Evolutionary conservation across 2,797 vertebrate species (phyloP).

Genomic region (Gobionotothen gibberifrons): DNA sequence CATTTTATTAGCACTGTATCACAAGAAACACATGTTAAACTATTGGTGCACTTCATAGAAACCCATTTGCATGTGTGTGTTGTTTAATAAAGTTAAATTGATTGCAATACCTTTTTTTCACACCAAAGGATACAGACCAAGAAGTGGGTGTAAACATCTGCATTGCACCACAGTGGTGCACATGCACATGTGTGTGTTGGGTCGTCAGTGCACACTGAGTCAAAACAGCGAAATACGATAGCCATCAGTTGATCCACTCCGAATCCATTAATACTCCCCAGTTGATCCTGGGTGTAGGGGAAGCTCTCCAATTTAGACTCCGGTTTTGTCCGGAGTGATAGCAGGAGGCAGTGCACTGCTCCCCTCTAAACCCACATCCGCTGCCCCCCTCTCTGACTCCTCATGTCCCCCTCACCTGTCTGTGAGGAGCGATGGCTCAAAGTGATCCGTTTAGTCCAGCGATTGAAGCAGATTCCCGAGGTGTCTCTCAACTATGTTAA

Average conservation of each 20-base stretch:
- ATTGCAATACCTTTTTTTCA: not conserved
- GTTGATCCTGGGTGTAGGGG: constrained; percentile 71
- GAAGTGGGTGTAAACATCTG: constrained; percentile 76
- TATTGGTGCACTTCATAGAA: not conserved
- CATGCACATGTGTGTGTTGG: constrained; percentile 71
- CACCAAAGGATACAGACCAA: constrained; percentile 27
- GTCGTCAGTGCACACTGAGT: constrained; percentile 61
- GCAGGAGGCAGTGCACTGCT: constrained; percentile 52
- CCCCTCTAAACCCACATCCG: constrained; percentile 51
- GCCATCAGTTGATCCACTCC: constrained; percentile 79
- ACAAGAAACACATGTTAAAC: constrained; percentile 15
- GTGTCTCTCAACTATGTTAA: constrained; percentile 2
- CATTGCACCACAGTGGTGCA: constrained; percentile 74
- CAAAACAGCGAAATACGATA: constrained; percentile 75
- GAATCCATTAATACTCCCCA: constrained; percentile 79
- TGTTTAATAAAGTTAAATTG: constrained; percentile 18
- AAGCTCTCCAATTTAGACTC: constrained; percentile 61
- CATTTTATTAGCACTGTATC: constrained; percentile 6
- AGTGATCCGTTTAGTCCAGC: constrained; percentile 11
- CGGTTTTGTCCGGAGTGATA: constrained; percentile 60
- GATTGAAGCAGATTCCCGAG: not conserved
- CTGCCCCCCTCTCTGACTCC: constrained; percentile 49
- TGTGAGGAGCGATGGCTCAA: constrained; percentile 25
- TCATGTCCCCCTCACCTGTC: constrained; percentile 61
- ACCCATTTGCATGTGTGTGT: constrained; percentile 17